Evolutionary conservation across 2,888 invertebrate species (phyloP).

Genomic region (Furcula furcula): DNA sequence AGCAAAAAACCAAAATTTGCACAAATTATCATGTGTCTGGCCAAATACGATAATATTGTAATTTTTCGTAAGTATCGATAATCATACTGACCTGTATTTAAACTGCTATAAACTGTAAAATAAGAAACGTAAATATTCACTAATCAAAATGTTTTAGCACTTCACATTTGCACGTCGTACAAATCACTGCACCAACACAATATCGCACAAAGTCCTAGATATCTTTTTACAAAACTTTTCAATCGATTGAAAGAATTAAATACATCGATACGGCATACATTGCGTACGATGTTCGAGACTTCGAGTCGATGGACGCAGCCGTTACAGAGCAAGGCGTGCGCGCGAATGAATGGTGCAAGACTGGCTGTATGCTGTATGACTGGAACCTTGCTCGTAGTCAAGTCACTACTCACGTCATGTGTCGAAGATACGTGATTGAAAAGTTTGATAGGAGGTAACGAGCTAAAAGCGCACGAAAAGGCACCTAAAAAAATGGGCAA

Average conservation of each 20-base stretch:
- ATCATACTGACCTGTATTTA: slow-evolving; percentile 23
- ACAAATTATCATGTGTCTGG: no score
- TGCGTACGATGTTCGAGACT: slow-evolving; percentile 32
- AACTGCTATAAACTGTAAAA: slow-evolving; percentile 4
- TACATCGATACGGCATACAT: slow-evolving; percentile 45
- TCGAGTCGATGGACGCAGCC: slow-evolving; percentile 51
- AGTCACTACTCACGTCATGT: slow-evolving; percentile 18
- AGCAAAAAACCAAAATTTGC: no score
- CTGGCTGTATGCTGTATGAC: slow-evolving; percentile 14
- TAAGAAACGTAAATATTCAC: slow-evolving; percentile 14
- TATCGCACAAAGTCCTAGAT: slow-evolving; percentile 17
- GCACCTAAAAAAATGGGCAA: background rate
- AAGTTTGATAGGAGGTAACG: slow-evolving; percentile 17
- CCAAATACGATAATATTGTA: no score
- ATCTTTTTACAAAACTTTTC: slow-evolving; percentile 21
- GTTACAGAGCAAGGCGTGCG: slow-evolving; percentile 56
- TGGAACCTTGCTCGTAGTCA: slow-evolving; percentile 12
- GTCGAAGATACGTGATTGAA: slow-evolving; percentile 29
- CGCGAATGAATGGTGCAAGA: slow-evolving; percentile 61
- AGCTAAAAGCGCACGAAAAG: slow-evolving; percentile 13
- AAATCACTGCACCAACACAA: slow-evolving; percentile 22
- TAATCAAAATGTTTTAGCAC: slow-evolving; percentile 7
- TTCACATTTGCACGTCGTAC: slow-evolving; percentile 15
- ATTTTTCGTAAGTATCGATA: slow-evolving; percentile 5
- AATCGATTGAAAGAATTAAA: slow-evolving; percentile 34